Evolutionary conservation across 1,140 invertebrate species (phyloP), one percentile per base, ranked within the genome.

Genomic region (Rhyzopertha dominica): DNA sequence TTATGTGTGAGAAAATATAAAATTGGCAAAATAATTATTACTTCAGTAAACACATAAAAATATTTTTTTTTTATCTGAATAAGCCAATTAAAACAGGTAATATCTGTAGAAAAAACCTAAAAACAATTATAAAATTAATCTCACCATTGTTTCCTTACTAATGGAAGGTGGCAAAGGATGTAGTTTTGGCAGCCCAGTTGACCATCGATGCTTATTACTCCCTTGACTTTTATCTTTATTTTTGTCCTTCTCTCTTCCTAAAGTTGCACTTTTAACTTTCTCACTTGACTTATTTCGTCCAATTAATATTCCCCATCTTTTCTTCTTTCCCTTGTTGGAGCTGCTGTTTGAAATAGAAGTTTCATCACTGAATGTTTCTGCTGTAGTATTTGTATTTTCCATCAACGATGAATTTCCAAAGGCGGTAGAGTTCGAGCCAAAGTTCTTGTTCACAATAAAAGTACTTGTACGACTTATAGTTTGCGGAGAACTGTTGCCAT

Each of bases 121-220:
- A 5, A 43, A 43, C 14, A 9, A 43, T 41, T 14, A 29, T 2
- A 14, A 42, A 18, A 34, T 25, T 9, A 37, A 50, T 61, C 68
- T 73, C 63, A 84, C 82, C 79, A 85, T 75, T 46, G 80, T 80
- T 68, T 85, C 82, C 71, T 84, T 85, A 57, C 80, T 82, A 55
- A 82, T 82, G 41, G 77, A 78, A 1, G 81, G 78, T 5, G 81
- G 80, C 36, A 84, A 65, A 1, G 81, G 80, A 52, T 81, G 77
- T n/a, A 76, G 71, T 43, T 79, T 77, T 20, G 76, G 75, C 17
- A 80, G 65, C 1, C 77, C 80, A 0, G 79, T 81, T 1, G 79
- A 81, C 80, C 81, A 82, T 3, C 79, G 62, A 63, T 81, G 74
- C 36, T 73, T 74, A 20, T 71, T 56, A 52, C 67, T 69, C 16